Evolutionary conservation across 1,140 invertebrate species (phyloP), one percentile per base, ranked within the genome.

Genomic region (Drosophila pallidifrons): DNA sequence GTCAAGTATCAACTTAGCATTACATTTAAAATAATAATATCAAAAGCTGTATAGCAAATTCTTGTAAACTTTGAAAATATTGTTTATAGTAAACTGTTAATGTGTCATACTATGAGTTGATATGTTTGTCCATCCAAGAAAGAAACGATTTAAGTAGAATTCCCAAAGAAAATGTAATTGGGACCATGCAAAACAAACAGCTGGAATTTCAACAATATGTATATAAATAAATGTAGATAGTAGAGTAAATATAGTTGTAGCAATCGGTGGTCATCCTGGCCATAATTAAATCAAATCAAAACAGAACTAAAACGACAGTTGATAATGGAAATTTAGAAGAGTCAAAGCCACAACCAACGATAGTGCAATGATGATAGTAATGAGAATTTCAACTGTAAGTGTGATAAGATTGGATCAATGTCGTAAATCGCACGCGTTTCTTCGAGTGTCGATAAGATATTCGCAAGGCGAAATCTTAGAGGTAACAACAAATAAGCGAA

Each of bases 281-380:
- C 41, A 43, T 43, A 43, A 43, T 43, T 43, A 43, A 43, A 43
- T 43, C 41, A 43, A 43, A 43, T 43, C 41, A 43, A 43, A 43
- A 13, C 41, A 43, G n/a, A 7, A 1, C 41, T 13, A 13, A 25
- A 13, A 1, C 41, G 41, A 43, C 41, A 13, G 1, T 38, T 13
- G 41, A 13, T 43, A 13, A n/a, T 43, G 41, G 41, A 1, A 13
- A 7, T 43, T 11, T 11, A 0, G 41, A 43, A 38, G 35, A 38
- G 10, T 38, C 35, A 32, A 8, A 32, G 32, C 38, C 38, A 20
- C 20, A 41, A 41, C 8, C 20, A 25, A 11, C 41, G 8, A 38
- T 38, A 32, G 5, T 7, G 32, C n/a, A 10, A 38, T 38, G 10
- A 38, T 38, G 41, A 43, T 43, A 13, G 41, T 13, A n/a, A 38